These are phyloP conservation scores for Neodiprion virginianus DNA, from an alignment of 1,140 invertebrate species.

Conservation along the genomic window DNA sequence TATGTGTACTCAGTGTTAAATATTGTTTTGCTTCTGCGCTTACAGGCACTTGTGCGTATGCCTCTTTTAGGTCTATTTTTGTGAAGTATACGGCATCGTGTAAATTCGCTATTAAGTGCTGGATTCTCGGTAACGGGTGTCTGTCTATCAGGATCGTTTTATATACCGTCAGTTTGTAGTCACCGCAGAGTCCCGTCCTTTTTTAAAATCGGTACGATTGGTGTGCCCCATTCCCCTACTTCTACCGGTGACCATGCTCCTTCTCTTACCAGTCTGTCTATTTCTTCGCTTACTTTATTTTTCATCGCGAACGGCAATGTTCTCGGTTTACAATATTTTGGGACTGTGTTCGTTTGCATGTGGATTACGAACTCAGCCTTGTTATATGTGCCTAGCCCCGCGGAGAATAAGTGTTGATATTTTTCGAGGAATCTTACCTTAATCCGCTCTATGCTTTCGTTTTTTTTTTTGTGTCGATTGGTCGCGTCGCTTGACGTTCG, in stretches of 20 bases:
- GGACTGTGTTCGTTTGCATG: constrained; percentile 11
- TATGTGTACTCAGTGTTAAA: constrained; percentile 34
- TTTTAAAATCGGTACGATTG: too few relatives aligned
- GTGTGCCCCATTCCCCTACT: background rate
- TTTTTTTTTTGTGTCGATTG: background rate
- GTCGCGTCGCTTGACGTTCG: background rate
- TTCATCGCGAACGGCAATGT: constrained; percentile 10
- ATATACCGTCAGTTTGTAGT: background rate
- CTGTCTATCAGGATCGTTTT: background rate
- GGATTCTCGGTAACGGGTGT: background rate
- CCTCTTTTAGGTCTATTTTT: background rate
- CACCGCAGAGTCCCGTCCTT: background rate
- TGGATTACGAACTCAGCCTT: constrained; percentile 5
- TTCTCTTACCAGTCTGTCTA: constrained; percentile 11
- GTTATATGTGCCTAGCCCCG: constrained; percentile 1
- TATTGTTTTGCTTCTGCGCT: constrained; percentile 12
- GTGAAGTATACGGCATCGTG: background rate
- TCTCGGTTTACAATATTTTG: constrained; percentile 12
- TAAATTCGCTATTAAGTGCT: background rate
- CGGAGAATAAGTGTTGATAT: constrained; percentile 10
- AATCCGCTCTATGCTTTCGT: background rate
- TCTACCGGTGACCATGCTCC: constrained; percentile 13
- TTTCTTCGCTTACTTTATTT: constrained; percentile 9
- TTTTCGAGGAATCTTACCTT: constrained; percentile 6
- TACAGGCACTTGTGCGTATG: background rate